Evolutionary conservation across 2,113 vertebrate genomes (phyloP).

Genomic region (Oreochromis spilurus): DNA sequence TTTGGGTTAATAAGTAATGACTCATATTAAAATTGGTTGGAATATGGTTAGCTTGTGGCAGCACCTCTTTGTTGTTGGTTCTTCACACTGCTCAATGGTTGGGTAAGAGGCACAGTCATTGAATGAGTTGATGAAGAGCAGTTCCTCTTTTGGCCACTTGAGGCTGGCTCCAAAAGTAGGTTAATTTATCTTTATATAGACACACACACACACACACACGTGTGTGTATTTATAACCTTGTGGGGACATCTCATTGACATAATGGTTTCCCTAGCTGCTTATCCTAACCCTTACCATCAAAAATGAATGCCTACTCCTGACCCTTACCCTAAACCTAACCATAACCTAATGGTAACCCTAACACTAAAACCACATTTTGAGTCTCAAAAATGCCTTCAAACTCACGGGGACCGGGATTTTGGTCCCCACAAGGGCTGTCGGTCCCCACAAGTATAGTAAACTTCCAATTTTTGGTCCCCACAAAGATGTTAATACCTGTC

Average conservation of each 20-base stretch:
- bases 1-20: not conserved
- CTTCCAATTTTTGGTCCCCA: not conserved
- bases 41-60: not conserved
- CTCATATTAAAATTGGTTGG: not conserved
- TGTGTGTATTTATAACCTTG: not conserved
- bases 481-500: not conserved
- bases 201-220: not conserved
- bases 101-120: not conserved
- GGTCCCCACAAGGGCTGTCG: not conserved
- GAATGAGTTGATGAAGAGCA: not conserved
- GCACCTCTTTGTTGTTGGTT: not conserved
- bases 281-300: not conserved
- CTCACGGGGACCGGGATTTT: accelerated
- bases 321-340: not conserved
- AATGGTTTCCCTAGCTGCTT: not conserved
- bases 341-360: not conserved
- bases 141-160: not conserved
- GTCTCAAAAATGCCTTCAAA: not conserved
- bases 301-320: not conserved
- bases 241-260: not conserved
- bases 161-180: not conserved
- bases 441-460: not conserved
- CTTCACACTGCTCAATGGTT: not conserved
- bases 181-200: not conserved
- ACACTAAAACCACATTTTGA: not conserved